Conservation (phyloP, 2,797 vertebrate species). For the Urocyon cinereoargenteus region DNA sequence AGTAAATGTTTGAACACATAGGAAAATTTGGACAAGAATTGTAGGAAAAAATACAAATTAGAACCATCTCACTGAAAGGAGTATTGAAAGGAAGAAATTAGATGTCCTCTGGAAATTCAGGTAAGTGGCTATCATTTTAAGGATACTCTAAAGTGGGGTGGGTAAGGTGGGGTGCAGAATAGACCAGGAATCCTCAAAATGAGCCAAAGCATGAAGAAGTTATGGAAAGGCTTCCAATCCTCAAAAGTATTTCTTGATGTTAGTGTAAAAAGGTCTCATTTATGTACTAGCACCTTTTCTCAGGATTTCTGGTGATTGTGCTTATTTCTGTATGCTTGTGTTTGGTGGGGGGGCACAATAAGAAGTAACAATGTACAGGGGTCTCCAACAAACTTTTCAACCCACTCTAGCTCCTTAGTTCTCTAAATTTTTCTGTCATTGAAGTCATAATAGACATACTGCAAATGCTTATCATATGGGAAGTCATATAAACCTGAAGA, state of each 20-base stretch:
- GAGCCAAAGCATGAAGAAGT: neutral
- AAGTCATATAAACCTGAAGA: neutral
- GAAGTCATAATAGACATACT: no score
- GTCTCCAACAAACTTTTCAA: neutral
- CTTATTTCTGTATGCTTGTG: neutral
- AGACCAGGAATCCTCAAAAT: neutral
- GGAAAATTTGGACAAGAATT: neutral
- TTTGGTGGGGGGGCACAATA: neutral
- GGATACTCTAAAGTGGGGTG: neutral
- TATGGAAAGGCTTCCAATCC: neutral
- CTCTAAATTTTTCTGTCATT: neutral
- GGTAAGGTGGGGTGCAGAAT: neutral
- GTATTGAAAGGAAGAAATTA: neutral
- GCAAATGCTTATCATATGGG: neutral
- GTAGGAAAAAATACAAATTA: constrained; percentile 43
- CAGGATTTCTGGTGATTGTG: neutral
- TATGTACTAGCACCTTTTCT: neutral
- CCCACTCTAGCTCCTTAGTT: neutral
- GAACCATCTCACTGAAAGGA: neutral
- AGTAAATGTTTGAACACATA: constrained; percentile 1
- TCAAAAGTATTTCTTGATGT: neutral
- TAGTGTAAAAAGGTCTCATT: no score
- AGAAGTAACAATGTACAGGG: neutral
- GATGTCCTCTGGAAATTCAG: neutral
- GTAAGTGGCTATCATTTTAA: neutral